These are phyloP conservation scores for Apostichopus parvimensis DNA, from an alignment of 35 echinoderm and acorn worm species.

Conservation along the genomic window DNA sequence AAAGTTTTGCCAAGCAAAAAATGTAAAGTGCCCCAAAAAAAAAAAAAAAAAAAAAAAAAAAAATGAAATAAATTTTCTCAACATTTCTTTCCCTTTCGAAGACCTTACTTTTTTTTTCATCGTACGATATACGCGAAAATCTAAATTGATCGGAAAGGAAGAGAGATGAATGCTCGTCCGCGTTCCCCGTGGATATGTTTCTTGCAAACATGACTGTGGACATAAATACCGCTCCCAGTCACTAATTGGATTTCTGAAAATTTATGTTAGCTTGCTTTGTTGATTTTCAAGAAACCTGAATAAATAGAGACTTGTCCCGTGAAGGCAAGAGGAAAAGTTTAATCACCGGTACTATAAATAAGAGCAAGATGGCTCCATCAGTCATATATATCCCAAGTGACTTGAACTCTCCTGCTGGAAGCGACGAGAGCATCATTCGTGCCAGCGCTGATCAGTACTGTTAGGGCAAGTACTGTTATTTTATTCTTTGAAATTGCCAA, in stretches of 20 bases:
- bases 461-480: too few species aligned
- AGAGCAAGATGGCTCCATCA: not conserved
- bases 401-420: not conserved
- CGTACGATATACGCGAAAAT: not conserved
- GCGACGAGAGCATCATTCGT: too few species aligned
- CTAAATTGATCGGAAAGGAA: not conserved
- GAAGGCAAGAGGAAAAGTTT: not conserved
- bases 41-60: not conserved
- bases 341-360: not conserved
- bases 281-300: constrained; percentile 17
- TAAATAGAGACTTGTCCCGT: not conserved
- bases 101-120: not conserved
- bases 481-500: too few species aligned
- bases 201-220: constrained; percentile 14
- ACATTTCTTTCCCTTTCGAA: not conserved
- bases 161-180: not conserved
- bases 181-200: not conserved
- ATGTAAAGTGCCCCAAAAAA: not conserved
- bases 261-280: not conserved
- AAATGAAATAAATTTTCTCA: not conserved
- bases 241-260: constrained; percentile 1
- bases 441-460: too few species aligned
- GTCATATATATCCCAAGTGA: not conserved
- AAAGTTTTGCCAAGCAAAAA: not conserved
- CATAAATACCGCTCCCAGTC: not conserved